These are phyloP conservation scores for Rhagium mordax DNA, from an alignment of 2,888 invertebrate species.

Conservation along the genomic window DNA sequence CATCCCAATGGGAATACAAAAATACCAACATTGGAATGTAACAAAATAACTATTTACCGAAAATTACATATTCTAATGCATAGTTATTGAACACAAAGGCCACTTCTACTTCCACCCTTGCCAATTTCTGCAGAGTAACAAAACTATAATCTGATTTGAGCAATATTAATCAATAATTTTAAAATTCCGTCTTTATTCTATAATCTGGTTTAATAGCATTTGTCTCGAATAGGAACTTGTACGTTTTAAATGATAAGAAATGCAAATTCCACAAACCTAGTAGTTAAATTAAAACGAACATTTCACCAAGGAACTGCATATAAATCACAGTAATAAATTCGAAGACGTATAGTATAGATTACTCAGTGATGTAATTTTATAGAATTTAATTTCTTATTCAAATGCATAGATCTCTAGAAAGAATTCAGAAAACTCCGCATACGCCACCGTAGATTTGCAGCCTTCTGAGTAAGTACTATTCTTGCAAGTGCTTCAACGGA, in stretches of 20 bases:
- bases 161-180: not conserved
- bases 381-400: not conserved
- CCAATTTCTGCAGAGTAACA: too few species aligned
- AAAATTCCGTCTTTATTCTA: conserved; percentile 3
- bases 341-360: not conserved
- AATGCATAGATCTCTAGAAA: not conserved
- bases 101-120: too few species aligned
- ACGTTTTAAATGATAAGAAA: not conserved
- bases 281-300: not conserved
- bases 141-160: too few species aligned
- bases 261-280: not conserved
- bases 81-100: too few species aligned
- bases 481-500: not conserved
- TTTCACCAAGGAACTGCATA: not conserved
- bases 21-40: too few species aligned
- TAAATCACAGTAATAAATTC: not conserved
- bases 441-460: not conserved
- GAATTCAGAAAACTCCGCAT: not conserved
- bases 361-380: not conserved
- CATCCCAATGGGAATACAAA: too few species aligned
- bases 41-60: too few species aligned
- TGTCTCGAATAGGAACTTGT: not conserved
- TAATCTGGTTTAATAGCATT: not conserved
- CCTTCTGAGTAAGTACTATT: not conserved
- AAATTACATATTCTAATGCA: too few species aligned